These are phyloP conservation scores for Premnoplex brunnescens DNA, from an alignment of 2,797 vertebrate species.

Conservation along the genomic window DNA sequence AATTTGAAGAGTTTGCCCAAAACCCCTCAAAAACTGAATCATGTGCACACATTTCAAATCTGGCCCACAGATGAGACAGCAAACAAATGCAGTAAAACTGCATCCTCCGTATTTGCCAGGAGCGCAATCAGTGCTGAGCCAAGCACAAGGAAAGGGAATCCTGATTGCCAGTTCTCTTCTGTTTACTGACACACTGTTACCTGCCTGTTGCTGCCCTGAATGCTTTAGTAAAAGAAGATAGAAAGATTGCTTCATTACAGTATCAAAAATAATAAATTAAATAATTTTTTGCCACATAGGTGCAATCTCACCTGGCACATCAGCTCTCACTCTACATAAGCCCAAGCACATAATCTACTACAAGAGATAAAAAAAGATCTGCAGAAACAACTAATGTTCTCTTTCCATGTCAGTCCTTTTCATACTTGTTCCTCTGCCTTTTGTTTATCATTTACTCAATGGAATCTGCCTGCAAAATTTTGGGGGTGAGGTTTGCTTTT, in stretches of 20 bases:
- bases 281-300: background rate
- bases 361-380: background rate
- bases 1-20: background rate
- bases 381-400: background rate
- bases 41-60: background rate
- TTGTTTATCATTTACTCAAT: background rate
- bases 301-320: background rate
- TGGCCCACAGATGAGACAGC: background rate
- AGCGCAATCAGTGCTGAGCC: background rate
- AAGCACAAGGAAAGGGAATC: background rate
- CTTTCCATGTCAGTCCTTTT: background rate
- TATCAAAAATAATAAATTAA: background rate
- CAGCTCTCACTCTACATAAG: background rate
- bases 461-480: background rate
- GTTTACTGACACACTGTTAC: background rate
- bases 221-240: background rate
- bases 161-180: background rate
- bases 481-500: fast-evolving
- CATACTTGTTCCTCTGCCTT: background rate
- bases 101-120: background rate
- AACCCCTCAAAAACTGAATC: background rate
- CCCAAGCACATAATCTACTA: background rate
- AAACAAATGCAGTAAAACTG: background rate
- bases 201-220: background rate
- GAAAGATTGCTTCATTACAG: background rate